Percentiles rank a stretch among this genome's conserved stretches.
Evolutionary conservation across 1,140 invertebrate genomes (phyloP).

Genomic region (Colletes latitarsis): DNA sequence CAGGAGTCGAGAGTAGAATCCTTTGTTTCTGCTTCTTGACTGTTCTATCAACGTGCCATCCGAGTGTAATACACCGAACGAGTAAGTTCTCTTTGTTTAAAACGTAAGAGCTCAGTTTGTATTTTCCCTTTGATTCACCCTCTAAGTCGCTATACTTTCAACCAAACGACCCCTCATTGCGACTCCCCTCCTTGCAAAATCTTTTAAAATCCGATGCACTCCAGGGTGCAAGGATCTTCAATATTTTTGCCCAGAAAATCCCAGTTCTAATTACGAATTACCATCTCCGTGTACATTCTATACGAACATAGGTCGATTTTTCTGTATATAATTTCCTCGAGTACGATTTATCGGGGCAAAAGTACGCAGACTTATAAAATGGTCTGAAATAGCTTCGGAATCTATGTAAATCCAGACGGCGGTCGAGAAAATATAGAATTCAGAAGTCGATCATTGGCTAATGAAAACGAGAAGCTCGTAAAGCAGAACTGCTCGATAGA

Average conservation of each 20-base stretch:
- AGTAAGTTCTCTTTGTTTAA: conserved; percentile 4
- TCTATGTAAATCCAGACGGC: neutral
- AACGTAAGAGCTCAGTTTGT: neutral
- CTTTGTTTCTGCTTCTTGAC: neutral
- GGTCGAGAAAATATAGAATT: neutral
- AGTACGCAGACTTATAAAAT: no score
- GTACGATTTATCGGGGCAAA: no score
- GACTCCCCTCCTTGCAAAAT: neutral
- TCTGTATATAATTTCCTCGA: no score
- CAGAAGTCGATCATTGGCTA: conserved; percentile 32
- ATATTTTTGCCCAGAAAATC: no score
- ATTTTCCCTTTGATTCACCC: conserved; percentile 11
- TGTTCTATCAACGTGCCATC: neutral
- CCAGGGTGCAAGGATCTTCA: neutral
- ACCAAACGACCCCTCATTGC: neutral
- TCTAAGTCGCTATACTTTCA: conserved; percentile 8
- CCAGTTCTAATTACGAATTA: no score
- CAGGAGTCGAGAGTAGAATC: neutral
- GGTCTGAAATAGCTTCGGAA: no score
- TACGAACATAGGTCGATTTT: neutral
- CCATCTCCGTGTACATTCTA: no score
- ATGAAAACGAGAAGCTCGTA: conserved; percentile 35
- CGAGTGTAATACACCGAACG: neutral
- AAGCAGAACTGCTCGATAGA: conserved; percentile 1
- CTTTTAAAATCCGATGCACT: neutral